A percentile compares a stretch with the other conserved stretches of the same genome.
Evolutionary conservation across 1,140 invertebrate species (phyloP).

Genomic region (Bombus impatiens): DNA sequence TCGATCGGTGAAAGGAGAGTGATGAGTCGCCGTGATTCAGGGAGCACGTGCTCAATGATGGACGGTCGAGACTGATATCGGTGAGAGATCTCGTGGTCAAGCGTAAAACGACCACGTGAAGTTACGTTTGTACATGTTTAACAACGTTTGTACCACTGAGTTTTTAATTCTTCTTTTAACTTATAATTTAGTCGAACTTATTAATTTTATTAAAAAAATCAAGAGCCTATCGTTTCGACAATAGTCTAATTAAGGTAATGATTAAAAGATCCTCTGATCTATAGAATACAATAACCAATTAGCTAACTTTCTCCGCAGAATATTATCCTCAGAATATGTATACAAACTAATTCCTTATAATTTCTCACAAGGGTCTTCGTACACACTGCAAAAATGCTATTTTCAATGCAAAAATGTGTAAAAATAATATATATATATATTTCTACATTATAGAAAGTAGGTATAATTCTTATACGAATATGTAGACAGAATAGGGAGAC

Average conservation of each 20-base stretch:
- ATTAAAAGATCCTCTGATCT: too few relatives aligned
- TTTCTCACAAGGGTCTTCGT: not conserved
- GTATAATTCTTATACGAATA: not conserved
- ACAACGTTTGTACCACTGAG: not conserved
- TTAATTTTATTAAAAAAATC: not conserved
- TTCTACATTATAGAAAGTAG: too few relatives aligned
- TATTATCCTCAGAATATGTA: not conserved
- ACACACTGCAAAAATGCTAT: too few relatives aligned
- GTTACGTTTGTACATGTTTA: not conserved
- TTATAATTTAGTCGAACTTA: not conserved
- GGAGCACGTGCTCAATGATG: constrained; percentile 34
- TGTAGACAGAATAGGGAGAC: not conserved
- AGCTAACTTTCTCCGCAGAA: not conserved
- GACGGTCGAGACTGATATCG: not conserved
- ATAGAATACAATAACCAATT: not conserved
- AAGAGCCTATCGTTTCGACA: not conserved
- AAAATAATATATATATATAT: too few relatives aligned
- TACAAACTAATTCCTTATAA: not conserved
- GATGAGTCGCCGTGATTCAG: constrained; percentile 6
- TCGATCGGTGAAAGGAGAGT: constrained; percentile 21
- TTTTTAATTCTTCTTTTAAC: too few relatives aligned
- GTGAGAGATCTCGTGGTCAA: not conserved
- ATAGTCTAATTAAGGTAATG: not conserved
- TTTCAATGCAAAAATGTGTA: not conserved
- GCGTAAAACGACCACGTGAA: not conserved